Conservation (phyloP, 2,797 vertebrate genomes). For the Pseudomugil tenellus region DNA sequence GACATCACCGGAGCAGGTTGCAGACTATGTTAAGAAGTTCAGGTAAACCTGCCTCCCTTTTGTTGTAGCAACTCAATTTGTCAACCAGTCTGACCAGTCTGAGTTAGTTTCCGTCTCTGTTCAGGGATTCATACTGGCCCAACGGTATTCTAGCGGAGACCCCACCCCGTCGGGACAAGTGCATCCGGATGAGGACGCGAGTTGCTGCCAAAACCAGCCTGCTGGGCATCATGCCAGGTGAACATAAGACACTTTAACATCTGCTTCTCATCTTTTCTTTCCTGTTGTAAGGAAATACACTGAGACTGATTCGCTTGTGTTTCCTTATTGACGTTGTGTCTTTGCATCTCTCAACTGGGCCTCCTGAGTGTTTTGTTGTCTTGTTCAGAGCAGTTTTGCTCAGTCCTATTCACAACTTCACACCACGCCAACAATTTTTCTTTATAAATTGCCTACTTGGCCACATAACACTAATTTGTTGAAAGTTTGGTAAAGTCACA, state of each 20-base stretch:
- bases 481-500: too few species aligned
- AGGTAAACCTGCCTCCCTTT: slow-evolving; percentile 80
- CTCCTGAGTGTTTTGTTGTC: too few species aligned
- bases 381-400: too few species aligned
- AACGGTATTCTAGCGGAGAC: slow-evolving; percentile 96
- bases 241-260: slow-evolving; percentile 17
- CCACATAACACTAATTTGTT: too few species aligned
- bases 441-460: too few species aligned
- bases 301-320: neutral
- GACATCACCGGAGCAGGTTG: slow-evolving; percentile 98
- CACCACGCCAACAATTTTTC: too few species aligned
- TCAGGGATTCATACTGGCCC: slow-evolving; percentile 97
- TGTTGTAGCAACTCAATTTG: neutral
- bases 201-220: slow-evolving; percentile 96
- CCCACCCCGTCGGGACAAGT: slow-evolving; percentile 91
- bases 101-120: neutral
- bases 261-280: neutral
- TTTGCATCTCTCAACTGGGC: neutral
- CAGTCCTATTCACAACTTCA: too few species aligned
- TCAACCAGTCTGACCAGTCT: neutral
- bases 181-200: slow-evolving; percentile 94
- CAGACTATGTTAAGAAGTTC: slow-evolving; percentile 97
- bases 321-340: neutral
- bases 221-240: slow-evolving; percentile 97
- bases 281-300: neutral